Percentiles rank a stretch among this genome's conserved stretches.
Conservation (phyloP, 1,140 invertebrate genomes). For the Caenorhabditis inopinata region DNA sequence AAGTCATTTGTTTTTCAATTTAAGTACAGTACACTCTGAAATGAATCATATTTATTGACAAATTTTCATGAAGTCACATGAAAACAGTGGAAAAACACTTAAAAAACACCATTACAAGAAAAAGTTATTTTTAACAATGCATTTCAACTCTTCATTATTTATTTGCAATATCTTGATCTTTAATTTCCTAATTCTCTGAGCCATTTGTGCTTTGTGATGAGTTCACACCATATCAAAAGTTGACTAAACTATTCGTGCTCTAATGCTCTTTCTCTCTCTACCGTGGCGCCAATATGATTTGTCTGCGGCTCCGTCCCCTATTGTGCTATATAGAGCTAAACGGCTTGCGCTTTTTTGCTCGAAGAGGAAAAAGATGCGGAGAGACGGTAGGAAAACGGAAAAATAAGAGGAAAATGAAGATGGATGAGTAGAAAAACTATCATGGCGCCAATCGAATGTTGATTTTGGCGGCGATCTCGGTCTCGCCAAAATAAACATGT, state of each 20-base stretch:
- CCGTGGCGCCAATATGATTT: conserved; percentile 4
- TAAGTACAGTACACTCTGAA: no score
- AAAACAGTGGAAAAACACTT: no score
- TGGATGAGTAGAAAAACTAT: no score
- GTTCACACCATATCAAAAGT: no score
- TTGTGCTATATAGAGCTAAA: background rate
- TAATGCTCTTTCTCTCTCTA: background rate
- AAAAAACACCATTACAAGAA: no score
- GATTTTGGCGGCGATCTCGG: conserved; percentile 30
- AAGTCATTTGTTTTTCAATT: no score
- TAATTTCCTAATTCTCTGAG: background rate
- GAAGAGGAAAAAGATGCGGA: background rate
- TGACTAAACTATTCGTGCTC: no score
- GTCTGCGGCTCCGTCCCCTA: background rate
- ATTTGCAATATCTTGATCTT: conserved; percentile 18
- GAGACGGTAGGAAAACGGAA: no score
- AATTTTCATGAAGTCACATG: no score
- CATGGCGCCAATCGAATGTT: conserved; percentile 30
- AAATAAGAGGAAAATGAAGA: background rate
- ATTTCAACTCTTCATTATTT: background rate
- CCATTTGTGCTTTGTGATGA: conserved; percentile 2
- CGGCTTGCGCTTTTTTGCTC: background rate
- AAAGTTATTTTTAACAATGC: no score
- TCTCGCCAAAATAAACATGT: conserved; percentile 25
- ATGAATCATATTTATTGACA: no score